These are phyloP conservation scores for Odontomyia ornata DNA, from an alignment of 2,888 invertebrate species.

Conservation along the genomic window DNA sequence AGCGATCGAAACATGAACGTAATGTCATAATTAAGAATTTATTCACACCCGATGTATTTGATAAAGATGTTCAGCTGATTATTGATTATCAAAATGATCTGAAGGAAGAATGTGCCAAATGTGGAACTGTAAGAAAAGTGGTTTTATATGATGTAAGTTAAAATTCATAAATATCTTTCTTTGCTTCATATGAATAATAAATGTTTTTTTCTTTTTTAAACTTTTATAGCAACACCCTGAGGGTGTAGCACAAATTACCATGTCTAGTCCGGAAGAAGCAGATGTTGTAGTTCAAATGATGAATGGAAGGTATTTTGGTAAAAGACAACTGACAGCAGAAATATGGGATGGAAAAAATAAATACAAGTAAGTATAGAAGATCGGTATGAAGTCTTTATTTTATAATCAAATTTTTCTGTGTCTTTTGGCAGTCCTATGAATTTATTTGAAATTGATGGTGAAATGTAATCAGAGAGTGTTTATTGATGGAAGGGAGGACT, in stretches of 20 bases:
- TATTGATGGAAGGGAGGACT: too few relatives aligned
- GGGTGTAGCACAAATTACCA: slow-evolving; percentile 92
- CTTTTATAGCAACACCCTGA: slow-evolving; percentile 79
- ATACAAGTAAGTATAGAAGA: slow-evolving; percentile 70
- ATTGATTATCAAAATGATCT: slow-evolving; percentile 92
- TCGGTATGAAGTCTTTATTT: slow-evolving; percentile 59
- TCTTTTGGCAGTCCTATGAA: too few relatives aligned
- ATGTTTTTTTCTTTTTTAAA: slow-evolving; percentile 56
- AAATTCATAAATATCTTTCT: slow-evolving; percentile 51
- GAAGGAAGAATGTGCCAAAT: slow-evolving; percentile 87
- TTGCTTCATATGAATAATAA: background rate
- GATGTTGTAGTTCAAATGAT: slow-evolving; percentile 88
- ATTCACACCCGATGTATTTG: slow-evolving; percentile 89
- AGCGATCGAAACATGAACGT: slow-evolving; percentile 87
- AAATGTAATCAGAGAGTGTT: too few relatives aligned
- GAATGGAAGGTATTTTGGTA: slow-evolving; percentile 90
- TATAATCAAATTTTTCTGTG: background rate
- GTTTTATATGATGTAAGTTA: slow-evolving; percentile 86
- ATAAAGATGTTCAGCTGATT: slow-evolving; percentile 86
- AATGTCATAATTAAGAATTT: slow-evolving; percentile 93
- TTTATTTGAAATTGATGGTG: too few relatives aligned
- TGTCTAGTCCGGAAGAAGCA: slow-evolving; percentile 89
- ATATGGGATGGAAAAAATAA: slow-evolving; percentile 97
- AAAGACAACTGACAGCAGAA: slow-evolving; percentile 83
- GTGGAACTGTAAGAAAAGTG: slow-evolving; percentile 92